Base-by-base conservation (phyloP, 1,140 invertebrate genomes). In the Drosophila persimilis region DNA sequence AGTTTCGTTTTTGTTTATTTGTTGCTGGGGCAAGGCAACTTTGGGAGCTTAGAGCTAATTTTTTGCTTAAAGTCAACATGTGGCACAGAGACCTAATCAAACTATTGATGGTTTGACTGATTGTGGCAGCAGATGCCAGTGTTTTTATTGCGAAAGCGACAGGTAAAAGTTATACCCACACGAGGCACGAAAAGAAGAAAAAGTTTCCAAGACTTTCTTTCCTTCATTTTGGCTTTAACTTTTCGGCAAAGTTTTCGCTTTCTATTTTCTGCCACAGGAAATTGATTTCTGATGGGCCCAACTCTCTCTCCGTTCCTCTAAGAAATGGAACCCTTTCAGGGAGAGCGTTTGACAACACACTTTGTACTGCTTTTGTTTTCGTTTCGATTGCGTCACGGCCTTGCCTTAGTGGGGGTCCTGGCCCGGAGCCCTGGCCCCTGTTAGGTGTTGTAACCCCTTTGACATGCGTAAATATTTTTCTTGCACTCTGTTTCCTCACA, bases 21-120 rank as follows among this genome's bases (percentile, higher is more conserved):
- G 39, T 47, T 70, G 52, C 35, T 45, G 56, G 24, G 31, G 26
- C 31, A 11, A 9, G 62, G 17, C 46, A 70, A 69, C 35, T 69
- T 70, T 67, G 31, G 66, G 24, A 41, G 59, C 77, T 74, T 73
- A 52, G 50, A 64, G 60, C 59, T 69, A 56, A 61, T 53, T 80
- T 73, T 71, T 60, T 51, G 65, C 54, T 69, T 67, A 55, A 73
- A 70, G 81, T 81, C 73, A 85, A 81, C 83, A 85, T 80, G 83
- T 88, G 83, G 83, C 70, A 65, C 43, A 61, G 61, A 64, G 70
- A 77, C 73, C 83, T 85, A 85, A 85, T 85, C 81, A 88, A 85
- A 85, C 81, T 85, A 85, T 85, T 85, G 81, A 85, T 85, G 86
- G 81, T 85, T 85, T 81, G 77, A 72, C 80, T 76, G 80, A 84